Base-by-base conservation (phyloP, 2,113 vertebrate genomes). In the Bungarus multicinctus region DNA sequence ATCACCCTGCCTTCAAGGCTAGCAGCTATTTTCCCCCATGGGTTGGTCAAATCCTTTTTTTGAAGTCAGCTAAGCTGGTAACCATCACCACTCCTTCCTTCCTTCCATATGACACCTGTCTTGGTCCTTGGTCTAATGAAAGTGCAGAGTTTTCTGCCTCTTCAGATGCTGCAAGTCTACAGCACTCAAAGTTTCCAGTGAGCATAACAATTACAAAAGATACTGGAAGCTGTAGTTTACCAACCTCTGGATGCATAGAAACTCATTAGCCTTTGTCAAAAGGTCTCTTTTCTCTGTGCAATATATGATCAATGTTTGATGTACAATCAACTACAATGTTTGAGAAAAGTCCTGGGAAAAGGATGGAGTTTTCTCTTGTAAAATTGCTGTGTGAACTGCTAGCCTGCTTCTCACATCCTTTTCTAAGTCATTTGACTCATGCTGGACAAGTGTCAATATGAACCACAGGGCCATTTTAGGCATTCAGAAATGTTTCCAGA, bases 371-470 rank as follows among this genome's bases (percentile, higher is more conserved):
- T 45, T 60, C 55, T 89, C 14, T 89, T 16, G 5, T 53, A 22
- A 22, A 74, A 74, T 23, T 39, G 10, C 0, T 20, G 22, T 90
- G 47, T 90, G 47, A 50, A 53, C 16, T 74, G 6, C 30, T 50
- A 52, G 23, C 50, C 16, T 50, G 14, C 53, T 39, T 81, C n/a
- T 54, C 57, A 55, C 5, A 10, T 57, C 18, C 5, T 14, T 85
- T 43, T 81, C 34, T 43, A 81, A 43, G 18, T 22, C 34, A 45
- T 91, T 39, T n/a, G 58, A 47, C 20, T 64, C 55, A 50, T 57
- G 9, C 20, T 52, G 3, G 34, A 64, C 53, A 22, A 12, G 39
- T 3, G 0, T 54, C 85, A 23, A 0, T 0, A 2, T 81, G 47
- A 69, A 18, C 3, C 74, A 43, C 34, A 22, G 74, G 39, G 60